A percentile compares a stretch with the other conserved stretches of the same genome.
phyloP scores from a whole-genome alignment of 1,140 invertebrate species.

The Drosophila sulfurigaster region DNA sequence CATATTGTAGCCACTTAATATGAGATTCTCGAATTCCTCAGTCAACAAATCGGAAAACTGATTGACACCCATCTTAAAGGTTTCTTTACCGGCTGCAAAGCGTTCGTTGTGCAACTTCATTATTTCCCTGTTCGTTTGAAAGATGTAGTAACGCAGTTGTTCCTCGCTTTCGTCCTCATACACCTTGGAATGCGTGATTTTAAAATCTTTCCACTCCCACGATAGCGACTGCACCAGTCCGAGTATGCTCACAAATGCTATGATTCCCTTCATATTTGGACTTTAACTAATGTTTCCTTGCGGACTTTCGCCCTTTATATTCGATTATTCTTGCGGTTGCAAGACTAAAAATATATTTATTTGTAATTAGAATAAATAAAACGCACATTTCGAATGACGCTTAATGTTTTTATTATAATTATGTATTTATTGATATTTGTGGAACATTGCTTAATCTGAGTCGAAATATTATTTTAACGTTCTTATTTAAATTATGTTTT shows the following conservation, averaged over 20 bases:
- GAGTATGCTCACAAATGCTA: slow-evolving; percentile 81
- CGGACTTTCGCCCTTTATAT: slow-evolving; percentile 98
- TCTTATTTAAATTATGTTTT: too few species aligned
- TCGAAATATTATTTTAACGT: too few species aligned
- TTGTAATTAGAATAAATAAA: too few species aligned
- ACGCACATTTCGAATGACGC: too few species aligned
- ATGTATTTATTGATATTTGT: too few species aligned
- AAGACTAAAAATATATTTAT: too few species aligned
- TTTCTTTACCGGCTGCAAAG: slow-evolving; percentile 87
- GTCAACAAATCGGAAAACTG: slow-evolving; percentile 93
- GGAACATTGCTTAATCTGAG: too few species aligned
- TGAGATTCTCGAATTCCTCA: slow-evolving; percentile 89
- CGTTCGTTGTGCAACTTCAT: slow-evolving; percentile 92
- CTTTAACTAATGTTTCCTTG: slow-evolving; percentile 89
- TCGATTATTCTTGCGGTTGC: slow-evolving; percentile 70
- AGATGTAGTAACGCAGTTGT: slow-evolving; percentile 92
- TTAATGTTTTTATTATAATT: too few species aligned
- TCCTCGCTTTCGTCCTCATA: slow-evolving; percentile 91
- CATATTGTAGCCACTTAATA: slow-evolving; percentile 85
- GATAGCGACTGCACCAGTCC: slow-evolving; percentile 94
- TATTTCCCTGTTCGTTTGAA: slow-evolving; percentile 91
- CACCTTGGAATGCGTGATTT: slow-evolving; percentile 88
- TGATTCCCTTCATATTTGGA: slow-evolving; percentile 6
- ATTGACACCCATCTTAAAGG: slow-evolving; percentile 90
- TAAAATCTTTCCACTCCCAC: slow-evolving; percentile 17